A percentile compares a stretch with the other conserved stretches of the same genome.
These are phyloP conservation scores for Arge pagana DNA, from an alignment of 2,888 invertebrate species.

Conservation along the genomic window DNA sequence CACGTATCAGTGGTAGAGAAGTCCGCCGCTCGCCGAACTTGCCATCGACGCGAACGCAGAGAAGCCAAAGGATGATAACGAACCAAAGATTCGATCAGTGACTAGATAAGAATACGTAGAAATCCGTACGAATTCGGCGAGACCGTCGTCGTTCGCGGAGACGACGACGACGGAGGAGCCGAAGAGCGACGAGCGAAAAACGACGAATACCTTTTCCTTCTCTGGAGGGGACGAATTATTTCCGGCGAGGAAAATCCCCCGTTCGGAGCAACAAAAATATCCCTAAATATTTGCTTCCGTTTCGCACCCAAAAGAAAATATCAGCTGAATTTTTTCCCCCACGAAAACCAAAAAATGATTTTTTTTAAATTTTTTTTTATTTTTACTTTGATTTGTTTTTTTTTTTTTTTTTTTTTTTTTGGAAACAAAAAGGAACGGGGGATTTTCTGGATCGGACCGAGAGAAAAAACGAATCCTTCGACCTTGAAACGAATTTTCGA, in stretches of 20 bases:
- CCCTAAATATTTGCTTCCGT: neutral
- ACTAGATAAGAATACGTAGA: neutral
- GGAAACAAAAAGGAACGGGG: too few relatives aligned
- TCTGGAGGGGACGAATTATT: too few relatives aligned
- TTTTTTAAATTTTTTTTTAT: neutral
- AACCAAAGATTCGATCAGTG: too few relatives aligned
- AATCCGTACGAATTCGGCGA: neutral
- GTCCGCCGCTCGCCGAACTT: too few relatives aligned
- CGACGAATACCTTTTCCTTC: slow-evolving; percentile 27
- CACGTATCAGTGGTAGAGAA: slow-evolving; percentile 48
- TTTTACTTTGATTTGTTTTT: neutral
- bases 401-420: neutral
- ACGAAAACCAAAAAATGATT: neutral
- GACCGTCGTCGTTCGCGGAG: neutral
- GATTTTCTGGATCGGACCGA: too few relatives aligned
- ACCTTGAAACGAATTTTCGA: too few relatives aligned
- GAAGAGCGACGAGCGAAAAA: slow-evolving; percentile 22
- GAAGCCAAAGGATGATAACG: neutral
- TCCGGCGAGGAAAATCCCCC: neutral
- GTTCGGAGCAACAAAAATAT: neutral
- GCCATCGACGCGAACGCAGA: too few relatives aligned
- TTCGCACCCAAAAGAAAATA: slow-evolving; percentile 18
- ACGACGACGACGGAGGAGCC: neutral
- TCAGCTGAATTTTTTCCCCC: too few relatives aligned
- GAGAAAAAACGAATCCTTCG: too few relatives aligned